These are phyloP conservation scores for human (Homo sapiens) DNA, from an alignment of 2,113 vertebrate genomes.

Conservation along the genomic window DNA sequence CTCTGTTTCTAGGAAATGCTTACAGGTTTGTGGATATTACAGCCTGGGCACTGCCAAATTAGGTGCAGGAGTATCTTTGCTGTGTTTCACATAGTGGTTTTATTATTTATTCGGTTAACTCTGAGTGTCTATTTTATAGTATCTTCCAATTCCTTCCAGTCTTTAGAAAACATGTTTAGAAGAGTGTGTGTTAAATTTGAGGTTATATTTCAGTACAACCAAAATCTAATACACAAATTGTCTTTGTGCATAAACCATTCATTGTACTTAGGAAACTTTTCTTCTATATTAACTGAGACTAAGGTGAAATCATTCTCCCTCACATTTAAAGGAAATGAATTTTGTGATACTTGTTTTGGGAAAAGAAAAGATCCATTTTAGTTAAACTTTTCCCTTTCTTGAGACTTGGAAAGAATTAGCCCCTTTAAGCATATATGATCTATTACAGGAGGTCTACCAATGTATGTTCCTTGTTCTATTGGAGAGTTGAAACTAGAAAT, in stretches of 20 bases:
- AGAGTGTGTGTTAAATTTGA: neutral
- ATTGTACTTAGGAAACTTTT: neutral
- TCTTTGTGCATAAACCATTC: neutral
- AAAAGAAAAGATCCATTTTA: neutral
- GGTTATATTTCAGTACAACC: neutral
- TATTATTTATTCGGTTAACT: neutral
- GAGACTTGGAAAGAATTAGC: neutral
- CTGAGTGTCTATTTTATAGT: neutral
- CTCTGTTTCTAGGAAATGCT: neutral
- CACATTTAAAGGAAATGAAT: neutral
- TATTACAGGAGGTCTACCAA: neutral
- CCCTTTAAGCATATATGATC: neutral
- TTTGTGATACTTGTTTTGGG: neutral
- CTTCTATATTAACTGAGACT: neutral
- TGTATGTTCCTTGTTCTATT: neutral
- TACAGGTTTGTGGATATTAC: rapidly evolving
- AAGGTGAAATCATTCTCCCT: neutral
- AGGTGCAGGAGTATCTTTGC: neutral
- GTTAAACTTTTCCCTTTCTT: neutral
- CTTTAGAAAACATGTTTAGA: neutral
- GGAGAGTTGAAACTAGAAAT: neutral
- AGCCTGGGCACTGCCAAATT: neutral
- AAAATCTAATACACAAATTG: neutral
- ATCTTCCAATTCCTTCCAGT: neutral
- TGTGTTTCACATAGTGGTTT: neutral